These are phyloP conservation scores for Pogona vitticeps DNA, from an alignment of 2,113 vertebrate species.

Conservation along the genomic window DNA sequence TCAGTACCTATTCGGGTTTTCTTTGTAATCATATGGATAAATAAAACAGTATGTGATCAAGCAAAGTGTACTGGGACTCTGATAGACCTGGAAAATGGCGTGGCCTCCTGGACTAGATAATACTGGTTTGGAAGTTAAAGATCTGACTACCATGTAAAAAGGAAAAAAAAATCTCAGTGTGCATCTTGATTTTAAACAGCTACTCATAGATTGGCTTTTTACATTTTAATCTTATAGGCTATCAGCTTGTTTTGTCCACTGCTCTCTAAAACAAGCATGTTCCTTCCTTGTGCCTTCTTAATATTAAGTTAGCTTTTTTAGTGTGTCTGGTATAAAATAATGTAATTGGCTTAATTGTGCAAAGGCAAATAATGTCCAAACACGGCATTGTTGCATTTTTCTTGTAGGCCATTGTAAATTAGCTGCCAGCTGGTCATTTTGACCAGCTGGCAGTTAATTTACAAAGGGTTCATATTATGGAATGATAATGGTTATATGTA, in stretches of 20 bases:
- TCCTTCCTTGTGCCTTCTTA: fast-evolving
- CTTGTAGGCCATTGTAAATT: not conserved
- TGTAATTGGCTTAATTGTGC: not conserved
- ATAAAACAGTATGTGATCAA: conserved; percentile 1
- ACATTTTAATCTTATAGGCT: not conserved
- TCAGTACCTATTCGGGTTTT: not conserved
- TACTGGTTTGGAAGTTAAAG: not conserved
- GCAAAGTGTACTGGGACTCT: conserved; percentile 3
- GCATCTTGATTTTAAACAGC: not conserved
- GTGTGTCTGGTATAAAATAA: not conserved
- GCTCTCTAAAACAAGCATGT: not conserved
- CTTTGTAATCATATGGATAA: conserved; percentile 8
- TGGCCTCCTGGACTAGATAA: not conserved
- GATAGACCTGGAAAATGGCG: not conserved
- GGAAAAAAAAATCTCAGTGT: no score
- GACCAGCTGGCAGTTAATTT: not conserved
- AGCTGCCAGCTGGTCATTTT: not conserved
- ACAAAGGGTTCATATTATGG: not conserved
- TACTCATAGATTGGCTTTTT: not conserved
- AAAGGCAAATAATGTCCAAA: not conserved
- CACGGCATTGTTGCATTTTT: not conserved
- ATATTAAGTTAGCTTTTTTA: not conserved
- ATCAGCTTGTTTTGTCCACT: not conserved
- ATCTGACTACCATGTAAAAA: not conserved
- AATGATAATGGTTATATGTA: not conserved